Evolutionary conservation across 30 jellyfish, hydroid and myxozoan genomes (phyloP), one percentile per base, ranked within the genome.

Genomic region (Hydractinia symbiolongicarpus): DNA sequence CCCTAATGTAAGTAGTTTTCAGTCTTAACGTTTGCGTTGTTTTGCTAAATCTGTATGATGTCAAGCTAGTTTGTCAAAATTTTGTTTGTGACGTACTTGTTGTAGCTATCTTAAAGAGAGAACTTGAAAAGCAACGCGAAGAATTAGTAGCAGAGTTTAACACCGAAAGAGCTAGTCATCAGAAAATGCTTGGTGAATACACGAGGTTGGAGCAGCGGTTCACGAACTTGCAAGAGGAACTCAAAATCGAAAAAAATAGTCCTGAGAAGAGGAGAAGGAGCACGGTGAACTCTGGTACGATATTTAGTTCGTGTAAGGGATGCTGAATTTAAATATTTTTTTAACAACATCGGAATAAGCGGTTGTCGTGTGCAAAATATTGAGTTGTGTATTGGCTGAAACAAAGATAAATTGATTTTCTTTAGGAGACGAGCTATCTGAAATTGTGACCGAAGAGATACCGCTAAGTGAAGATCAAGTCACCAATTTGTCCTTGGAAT

Each of bases 131-230:
- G 66, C 97, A 90, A 76, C 67, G 86, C 30, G 82, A 79, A 11
- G 89, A 67, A 20, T 19, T 90, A 89, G 64, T 79, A 51, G 68
- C 93, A 4, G 95, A 90, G 71, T 77, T 73, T 77, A 78, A 62
- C 17, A 64, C 88, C 16, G 97, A 90, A 62, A 55, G 97, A 56
- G 84, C 93, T 17, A 83, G 93, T 50, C 97, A 90, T 54, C 97
- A 90, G 81, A 90, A 90, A 70, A 90, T 90, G 97, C 82, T 90
- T 60, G 88, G 93, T 56, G 97, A 90, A 53, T 81, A 15, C 72
- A 93, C 95, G 2, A 66, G 97, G 49, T 75, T 90, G 19, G 97
- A 90, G 61, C 97, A 90, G 57, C 55, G 97, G 14, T 90, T 79
- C 76, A 67, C 86, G 7, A 90, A 90, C 64, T 67, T 90, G 50